Base-by-base conservation (phyloP, 2,888 invertebrate species). In the Drosophila setosimentum region DNA sequence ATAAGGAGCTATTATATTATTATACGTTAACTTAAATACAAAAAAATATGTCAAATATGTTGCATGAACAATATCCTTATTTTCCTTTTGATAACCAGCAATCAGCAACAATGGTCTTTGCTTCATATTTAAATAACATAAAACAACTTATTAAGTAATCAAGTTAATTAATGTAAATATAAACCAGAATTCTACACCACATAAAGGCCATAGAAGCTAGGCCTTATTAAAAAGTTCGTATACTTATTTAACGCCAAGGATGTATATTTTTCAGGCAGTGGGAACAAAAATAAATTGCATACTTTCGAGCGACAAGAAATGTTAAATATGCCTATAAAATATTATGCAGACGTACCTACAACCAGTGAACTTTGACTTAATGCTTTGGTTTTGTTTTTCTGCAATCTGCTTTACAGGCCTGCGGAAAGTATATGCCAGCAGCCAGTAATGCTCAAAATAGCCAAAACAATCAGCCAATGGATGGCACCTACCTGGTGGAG, bases 341-440 rank as follows among this genome's bases (percentile, higher is more conserved):
- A 58, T 37, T 27, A 58, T 35, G 8, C 59, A 49, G 13, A 60
- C 30, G 16, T 30, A 29, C 13, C 13, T 49, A 21, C 18, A 10
- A 49, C 21, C 10, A 16, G 18, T 42, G 27, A 16, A 51, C 48
- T 21, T 35, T 40, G 27, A 13, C 10, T 37, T 68, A 73, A 72
- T 58, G 16, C 45, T 40, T 50, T 33, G 24, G 32, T 42, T 65
- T 59, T 57, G 35, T 37, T 58, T 24, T 48, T 54, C 18, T 71
- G 35, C 55, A 6, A 3, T 66, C 33, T 55, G 24, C 45, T 71
- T 69, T 59, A 62, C 95, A 97, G 95, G 96, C 96, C 85, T 97
- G 97, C 93, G 97, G 96, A 91, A 97, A 97, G 94, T 97, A 97
- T 94, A 97, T 97, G 95, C 97, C 97, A 89, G 97, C 97, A 81